phyloP scores from a whole-genome alignment of 2,888 invertebrate species.

The Drosophila rubida region DNA sequence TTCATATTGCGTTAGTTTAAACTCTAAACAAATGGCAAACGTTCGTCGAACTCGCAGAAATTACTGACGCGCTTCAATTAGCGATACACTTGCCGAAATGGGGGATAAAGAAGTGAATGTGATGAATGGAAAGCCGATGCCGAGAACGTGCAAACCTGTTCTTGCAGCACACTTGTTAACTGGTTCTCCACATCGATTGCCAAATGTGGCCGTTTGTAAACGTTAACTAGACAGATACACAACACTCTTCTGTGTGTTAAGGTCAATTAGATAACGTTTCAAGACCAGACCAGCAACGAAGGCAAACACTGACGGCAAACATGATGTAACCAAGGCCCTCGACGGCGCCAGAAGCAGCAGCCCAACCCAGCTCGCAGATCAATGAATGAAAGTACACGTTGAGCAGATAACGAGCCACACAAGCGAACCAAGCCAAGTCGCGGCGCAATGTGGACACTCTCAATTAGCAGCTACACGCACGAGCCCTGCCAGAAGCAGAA shows the following conservation, averaged over 20 bases:
- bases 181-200: conserved; percentile 17
- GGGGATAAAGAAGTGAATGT: neutral
- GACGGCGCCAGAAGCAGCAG: conserved; percentile 36
- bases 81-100: conserved; percentile 5
- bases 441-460: conserved; percentile 47
- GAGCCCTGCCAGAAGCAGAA: conserved; percentile 44
- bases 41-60: neutral
- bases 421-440: conserved; percentile 14
- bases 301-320: conserved; percentile 45
- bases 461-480: conserved; percentile 69
- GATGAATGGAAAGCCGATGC: neutral
- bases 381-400: conserved; percentile 74
- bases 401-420: conserved; percentile 14
- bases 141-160: neutral
- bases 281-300: conserved; percentile 50
- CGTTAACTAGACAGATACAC: conserved; percentile 23
- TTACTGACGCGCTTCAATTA: conserved; percentile 25
- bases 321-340: conserved; percentile 67
- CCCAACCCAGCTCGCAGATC: conserved; percentile 31
- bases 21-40: neutral
- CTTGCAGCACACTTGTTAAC: conserved; percentile 6
- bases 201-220: conserved; percentile 26
- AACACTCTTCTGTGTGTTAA: conserved; percentile 34
- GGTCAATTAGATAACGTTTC: conserved; percentile 63
- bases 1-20: conserved; percentile 18